Base-by-base conservation (phyloP, 2,888 invertebrate genomes). In the Acrobasis repandana region DNA sequence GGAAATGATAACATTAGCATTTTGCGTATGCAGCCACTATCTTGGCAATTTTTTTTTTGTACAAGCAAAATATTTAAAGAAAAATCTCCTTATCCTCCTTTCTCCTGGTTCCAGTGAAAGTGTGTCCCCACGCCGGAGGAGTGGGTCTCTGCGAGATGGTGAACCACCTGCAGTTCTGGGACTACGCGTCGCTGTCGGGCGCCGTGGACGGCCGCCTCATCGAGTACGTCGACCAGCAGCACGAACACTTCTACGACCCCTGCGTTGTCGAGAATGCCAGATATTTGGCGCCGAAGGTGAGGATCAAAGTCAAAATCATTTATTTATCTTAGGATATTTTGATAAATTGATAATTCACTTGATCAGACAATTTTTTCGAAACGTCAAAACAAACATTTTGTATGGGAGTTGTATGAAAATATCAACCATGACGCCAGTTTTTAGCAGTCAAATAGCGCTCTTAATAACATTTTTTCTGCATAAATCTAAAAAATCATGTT, bases 121-220 rank as follows among this genome's bases (percentile, higher is more conserved):
- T 98, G 1, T 98, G 97, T 80, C 98, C 98, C 0, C 98, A 98
- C 89, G 98, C 97, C 63, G 98, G 98, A n/a, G 98, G 98, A 9
- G 96, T 98, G 10, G 98, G 98, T 2, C 93, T 98, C 3, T 98
- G 98, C 77, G 98, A 98, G 91, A 96, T 98, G 95, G 97, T 98
- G 1, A 98, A 98, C 73, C 98, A 98, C 86, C 90, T 98, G 51
- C 96, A 97, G 85, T 95, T 95, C 88, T 98, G 97, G 96, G 97
- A 98, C 85, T 98, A 94, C 85, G 93, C 96, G 3, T 93, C 94
- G 58, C 83, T 97, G 20, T 95, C 96, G 10, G 95, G 94, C 9
- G 94, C 95, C 9, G 94, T 93, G 79, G 93, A 96, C 57, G 95
- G 94, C 49, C 93, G 97, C 51, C 93, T 96, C 75, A 94, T 97